These are phyloP conservation scores for Sthenelais limicola DNA, from an alignment of 2,888 invertebrate genomes.

Conservation along the genomic window DNA sequence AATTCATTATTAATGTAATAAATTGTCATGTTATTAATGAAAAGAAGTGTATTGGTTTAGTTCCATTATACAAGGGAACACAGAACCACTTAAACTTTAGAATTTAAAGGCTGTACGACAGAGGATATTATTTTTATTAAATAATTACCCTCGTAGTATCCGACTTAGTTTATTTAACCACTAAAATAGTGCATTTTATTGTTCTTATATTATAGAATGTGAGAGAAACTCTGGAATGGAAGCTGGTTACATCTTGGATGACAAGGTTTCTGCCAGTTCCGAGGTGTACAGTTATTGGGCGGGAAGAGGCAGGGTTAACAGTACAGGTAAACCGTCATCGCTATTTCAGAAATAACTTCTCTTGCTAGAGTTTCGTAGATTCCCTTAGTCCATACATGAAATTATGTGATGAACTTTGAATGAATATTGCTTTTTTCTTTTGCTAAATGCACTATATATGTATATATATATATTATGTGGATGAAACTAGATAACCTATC, in stretches of 20 bases:
- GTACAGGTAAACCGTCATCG: not conserved
- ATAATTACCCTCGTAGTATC: not conserved
- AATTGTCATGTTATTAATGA: not conserved
- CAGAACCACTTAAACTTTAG: no score
- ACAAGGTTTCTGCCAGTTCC: conserved; percentile 56
- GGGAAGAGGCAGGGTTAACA: conserved; percentile 55
- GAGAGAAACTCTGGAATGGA: conserved; percentile 54
- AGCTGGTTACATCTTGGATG: conserved; percentile 57
- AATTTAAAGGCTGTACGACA: not conserved
- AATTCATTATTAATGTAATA: no score
- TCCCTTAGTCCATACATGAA: no score
- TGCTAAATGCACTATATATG: no score
- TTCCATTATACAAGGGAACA: no score
- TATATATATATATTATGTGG: not conserved
- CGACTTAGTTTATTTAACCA: no score
- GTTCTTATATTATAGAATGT: conserved; percentile 58
- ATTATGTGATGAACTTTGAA: no score
- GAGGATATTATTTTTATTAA: not conserved
- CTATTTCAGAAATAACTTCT: no score
- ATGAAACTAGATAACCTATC: not conserved
- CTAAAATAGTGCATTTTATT: no score
- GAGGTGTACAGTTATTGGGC: conserved; percentile 48
- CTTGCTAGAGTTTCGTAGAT: no score
- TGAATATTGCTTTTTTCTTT: no score
- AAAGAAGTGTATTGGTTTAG: no score